A percentile compares a stretch with the other conserved stretches of the same genome.
Conservation (phyloP, 2,888 invertebrate species). For the Chydorus sphaericus region DNA sequence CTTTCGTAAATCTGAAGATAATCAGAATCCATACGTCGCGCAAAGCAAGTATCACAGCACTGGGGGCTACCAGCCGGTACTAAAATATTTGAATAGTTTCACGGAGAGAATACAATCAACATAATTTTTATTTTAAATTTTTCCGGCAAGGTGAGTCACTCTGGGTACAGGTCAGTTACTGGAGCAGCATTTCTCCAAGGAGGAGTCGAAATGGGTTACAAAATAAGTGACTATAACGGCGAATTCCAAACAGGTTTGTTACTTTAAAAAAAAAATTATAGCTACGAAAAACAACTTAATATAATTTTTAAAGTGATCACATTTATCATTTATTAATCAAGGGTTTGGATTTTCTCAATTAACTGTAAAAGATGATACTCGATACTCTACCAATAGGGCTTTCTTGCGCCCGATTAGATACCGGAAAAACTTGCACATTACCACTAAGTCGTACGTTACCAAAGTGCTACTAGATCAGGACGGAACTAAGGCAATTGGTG, state of each 20-base stretch:
- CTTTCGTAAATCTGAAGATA: constrained; percentile 73
- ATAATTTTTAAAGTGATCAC: neutral
- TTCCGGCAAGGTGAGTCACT: constrained; percentile 1
- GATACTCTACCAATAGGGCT: constrained; percentile 73
- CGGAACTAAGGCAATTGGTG: constrained; percentile 58
- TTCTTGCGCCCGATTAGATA: constrained; percentile 63
- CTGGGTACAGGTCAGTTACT: constrained; percentile 20
- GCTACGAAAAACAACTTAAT: neutral
- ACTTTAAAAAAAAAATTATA: too few species aligned
- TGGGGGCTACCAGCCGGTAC: constrained; percentile 31
- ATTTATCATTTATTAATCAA: constrained; percentile 27
- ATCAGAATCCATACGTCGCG: constrained; percentile 72
- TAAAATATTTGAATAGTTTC: too few species aligned
- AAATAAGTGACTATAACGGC: constrained; percentile 70
- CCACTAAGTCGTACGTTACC: constrained; percentile 64
- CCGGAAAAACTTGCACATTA: constrained; percentile 61
- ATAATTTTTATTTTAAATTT: too few species aligned
- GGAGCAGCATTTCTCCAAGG: constrained; percentile 22
- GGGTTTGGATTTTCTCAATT: constrained; percentile 75
- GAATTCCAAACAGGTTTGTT: constrained; percentile 77
- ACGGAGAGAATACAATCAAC: too few species aligned
- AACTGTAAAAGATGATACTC: constrained; percentile 66
- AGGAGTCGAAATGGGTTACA: constrained; percentile 37
- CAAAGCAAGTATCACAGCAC: constrained; percentile 57
- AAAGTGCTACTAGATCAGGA: constrained; percentile 56